Percentiles rank a stretch among this genome's conserved stretches.
phyloP scores from a whole-genome alignment of 2,888 invertebrate species.

The Acheta domesticus region DNA sequence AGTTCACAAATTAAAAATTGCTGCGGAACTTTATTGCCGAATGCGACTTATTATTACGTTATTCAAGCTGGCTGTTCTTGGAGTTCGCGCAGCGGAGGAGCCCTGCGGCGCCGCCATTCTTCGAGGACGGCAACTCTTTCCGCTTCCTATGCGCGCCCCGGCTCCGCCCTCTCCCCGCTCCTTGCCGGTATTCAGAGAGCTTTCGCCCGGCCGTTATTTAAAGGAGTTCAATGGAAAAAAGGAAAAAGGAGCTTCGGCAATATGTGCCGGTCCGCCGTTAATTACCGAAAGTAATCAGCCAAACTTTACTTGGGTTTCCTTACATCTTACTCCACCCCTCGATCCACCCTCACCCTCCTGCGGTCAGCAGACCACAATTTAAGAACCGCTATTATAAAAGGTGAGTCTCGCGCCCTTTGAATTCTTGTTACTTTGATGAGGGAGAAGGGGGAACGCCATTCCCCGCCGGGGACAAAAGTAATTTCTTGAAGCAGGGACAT shows the following conservation, averaged over 20 bases:
- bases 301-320: slow-evolving; percentile 18
- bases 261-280: background rate
- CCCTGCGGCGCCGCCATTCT: background rate
- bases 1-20: background rate
- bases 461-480: slow-evolving; percentile 18
- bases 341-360: background rate
- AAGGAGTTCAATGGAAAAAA: slow-evolving; percentile 18
- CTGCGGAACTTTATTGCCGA: slow-evolving; percentile 3
- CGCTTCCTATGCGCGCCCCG: background rate
- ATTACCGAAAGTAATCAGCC: slow-evolving; percentile 18
- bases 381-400: background rate
- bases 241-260: background rate
- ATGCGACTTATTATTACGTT: background rate
- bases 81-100: background rate
- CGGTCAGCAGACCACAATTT: background rate
- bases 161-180: background rate
- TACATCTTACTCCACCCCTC: background rate
- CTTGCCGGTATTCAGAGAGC: background rate
- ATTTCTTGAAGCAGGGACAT: slow-evolving; percentile 18
- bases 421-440: slow-evolving; percentile 10
- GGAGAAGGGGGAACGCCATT: background rate
- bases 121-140: slow-evolving; percentile 2
- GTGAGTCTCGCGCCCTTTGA: background rate
- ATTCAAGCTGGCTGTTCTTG: background rate
- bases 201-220: background rate